These are phyloP conservation scores for Heteromyza rotundicornis DNA, from an alignment of 2,888 invertebrate species.

Conservation along the genomic window DNA sequence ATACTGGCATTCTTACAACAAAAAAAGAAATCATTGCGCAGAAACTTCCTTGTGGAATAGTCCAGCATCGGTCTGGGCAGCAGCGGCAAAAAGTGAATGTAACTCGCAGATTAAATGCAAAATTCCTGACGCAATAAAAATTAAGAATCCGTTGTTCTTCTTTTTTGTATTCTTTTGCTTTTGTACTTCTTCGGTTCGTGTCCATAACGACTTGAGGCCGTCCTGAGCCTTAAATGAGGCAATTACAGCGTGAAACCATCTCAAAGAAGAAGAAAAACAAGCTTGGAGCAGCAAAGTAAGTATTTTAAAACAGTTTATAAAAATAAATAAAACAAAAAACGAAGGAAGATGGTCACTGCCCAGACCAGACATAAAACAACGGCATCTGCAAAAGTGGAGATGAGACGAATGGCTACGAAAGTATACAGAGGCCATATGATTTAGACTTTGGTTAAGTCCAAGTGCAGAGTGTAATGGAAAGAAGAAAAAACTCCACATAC, in stretches of 20 bases:
- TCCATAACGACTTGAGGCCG: constrained; percentile 48
- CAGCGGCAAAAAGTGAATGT: neutral
- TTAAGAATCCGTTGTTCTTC: constrained; percentile 1
- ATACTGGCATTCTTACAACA: neutral
- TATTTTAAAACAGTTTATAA: too few relatives aligned
- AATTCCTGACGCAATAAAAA: constrained; percentile 30
- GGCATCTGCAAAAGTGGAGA: too few relatives aligned
- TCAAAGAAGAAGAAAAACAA: neutral
- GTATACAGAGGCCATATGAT: too few relatives aligned
- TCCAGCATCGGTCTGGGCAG: too few relatives aligned
- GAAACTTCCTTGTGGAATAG: neutral
- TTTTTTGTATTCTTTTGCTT: constrained; percentile 13
- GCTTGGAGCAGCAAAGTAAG: too few relatives aligned
- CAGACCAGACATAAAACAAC: too few relatives aligned
- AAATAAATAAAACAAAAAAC: too few relatives aligned
- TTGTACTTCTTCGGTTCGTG: constrained; percentile 12
- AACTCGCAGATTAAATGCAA: constrained; percentile 43
- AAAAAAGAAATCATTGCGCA: neutral
- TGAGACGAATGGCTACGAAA: too few relatives aligned
- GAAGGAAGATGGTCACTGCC: too few relatives aligned
- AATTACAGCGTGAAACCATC: constrained; percentile 41
- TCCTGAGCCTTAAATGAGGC: constrained; percentile 37
- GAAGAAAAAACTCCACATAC: too few relatives aligned
- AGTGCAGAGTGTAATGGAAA: too few relatives aligned
- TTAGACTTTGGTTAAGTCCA: too few relatives aligned